A percentile compares a stretch with the other conserved stretches of the same genome.
Evolutionary conservation across 2,113 vertebrate genomes (phyloP).

Genomic region (human (Homo sapiens)): GRCh38 chr9:116073001-116073500

Average conservation of each 20-base stretch:
- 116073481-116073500: neutral
- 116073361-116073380: neutral
- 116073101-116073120: neutral
- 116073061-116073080: neutral
- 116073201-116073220: neutral
- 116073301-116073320: neutral
- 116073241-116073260: neutral
- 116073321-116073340: neutral
- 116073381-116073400: neutral
- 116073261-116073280: neutral
- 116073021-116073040: neutral
- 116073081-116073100: neutral
- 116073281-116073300: neutral
- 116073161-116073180: neutral
- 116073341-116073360: neutral
- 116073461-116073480: neutral
- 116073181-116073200: neutral
- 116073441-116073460: neutral
- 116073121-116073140: neutral
- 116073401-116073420: neutral
- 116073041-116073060: neutral
- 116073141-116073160: neutral
- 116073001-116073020: neutral
- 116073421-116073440: neutral
- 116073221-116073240: neutral